A percentile compares a stretch with the other conserved stretches of the same genome.
Evolutionary conservation across 2,797 vertebrate genomes (phyloP).

Genomic region (Enteromius viviparus): DNA sequence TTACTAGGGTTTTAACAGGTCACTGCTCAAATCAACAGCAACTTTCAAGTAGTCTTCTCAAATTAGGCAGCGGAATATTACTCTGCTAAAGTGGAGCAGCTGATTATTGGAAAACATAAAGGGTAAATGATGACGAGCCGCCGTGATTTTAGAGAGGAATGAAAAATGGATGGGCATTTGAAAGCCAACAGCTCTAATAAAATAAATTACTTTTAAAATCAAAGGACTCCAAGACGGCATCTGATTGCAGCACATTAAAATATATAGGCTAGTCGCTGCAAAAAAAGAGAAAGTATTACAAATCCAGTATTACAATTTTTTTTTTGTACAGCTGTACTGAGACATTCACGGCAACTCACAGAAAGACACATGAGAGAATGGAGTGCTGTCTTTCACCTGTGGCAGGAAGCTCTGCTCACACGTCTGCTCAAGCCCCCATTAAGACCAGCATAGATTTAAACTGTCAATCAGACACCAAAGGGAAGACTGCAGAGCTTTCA

Average conservation of each 20-base stretch:
- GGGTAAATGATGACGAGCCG: neutral
- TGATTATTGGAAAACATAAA: constrained; percentile 25
- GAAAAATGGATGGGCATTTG: constrained; percentile 4
- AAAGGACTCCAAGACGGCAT: neutral
- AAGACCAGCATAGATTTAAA: constrained; percentile 47
- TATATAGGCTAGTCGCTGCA: neutral
- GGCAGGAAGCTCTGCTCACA: constrained; percentile 35
- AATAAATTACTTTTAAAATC: constrained; percentile 4
- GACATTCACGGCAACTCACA: constrained; percentile 26
- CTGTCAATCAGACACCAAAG: constrained; percentile 54
- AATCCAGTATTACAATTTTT: neutral
- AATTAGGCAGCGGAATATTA: neutral
- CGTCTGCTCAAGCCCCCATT: constrained; percentile 35
- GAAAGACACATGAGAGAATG: constrained; percentile 31
- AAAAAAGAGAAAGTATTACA: neutral
- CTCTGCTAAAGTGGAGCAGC: constrained; percentile 9
- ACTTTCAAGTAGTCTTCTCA: constrained; percentile 2
- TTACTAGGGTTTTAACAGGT: neutral
- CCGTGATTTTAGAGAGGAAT: constrained; percentile 23
- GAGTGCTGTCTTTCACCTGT: constrained; percentile 40
- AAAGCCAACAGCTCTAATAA: constrained; percentile 20
- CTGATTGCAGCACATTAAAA: constrained; percentile 18
- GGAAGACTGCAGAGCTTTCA: constrained; percentile 31
- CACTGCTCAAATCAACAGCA: constrained; percentile 16
- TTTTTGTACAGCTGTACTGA: constrained; percentile 1